Evolutionary conservation across 2,888 invertebrate genomes (phyloP).

Genomic region (Acanthosepion lycidas): DNA sequence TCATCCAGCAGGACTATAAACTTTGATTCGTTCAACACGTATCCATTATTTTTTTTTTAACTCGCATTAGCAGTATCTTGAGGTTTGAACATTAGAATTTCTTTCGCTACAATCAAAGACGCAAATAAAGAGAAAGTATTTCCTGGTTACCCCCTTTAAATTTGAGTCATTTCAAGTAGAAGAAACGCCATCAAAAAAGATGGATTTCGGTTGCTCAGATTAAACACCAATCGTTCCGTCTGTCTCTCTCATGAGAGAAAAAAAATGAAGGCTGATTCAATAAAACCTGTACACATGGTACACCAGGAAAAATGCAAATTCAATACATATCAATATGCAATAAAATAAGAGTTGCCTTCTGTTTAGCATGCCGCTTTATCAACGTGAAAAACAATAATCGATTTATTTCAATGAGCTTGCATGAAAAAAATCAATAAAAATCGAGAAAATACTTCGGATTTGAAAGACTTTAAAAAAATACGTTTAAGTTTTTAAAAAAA

Average conservation of each 20-base stretch:
- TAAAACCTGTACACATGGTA: neutral
- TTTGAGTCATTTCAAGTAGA: no score
- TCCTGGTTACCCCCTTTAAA: no score
- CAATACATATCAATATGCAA: neutral
- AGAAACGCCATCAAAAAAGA: no score
- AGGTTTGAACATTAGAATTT: no score
- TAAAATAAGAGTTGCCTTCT: neutral
- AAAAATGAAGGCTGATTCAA: neutral
- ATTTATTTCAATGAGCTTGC: neutral
- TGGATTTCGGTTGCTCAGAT: no score
- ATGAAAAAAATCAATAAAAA: neutral
- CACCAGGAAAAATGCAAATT: neutral
- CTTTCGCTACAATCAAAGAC: no score
- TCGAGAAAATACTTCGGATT: neutral
- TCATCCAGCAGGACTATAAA: no score
- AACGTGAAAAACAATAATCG: neutral
- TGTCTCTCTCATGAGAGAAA: neutral
- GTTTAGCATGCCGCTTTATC: neutral
- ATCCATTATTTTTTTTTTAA: no score
- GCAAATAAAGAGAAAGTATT: no score
- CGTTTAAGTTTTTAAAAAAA: no score
- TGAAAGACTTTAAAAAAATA: neutral
- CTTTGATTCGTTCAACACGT: no score
- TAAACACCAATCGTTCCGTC: neutral
- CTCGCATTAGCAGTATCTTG: no score